Percentiles rank a stretch among this genome's conserved stretches.
These are phyloP conservation scores for Anticlea derivata DNA, from an alignment of 2,888 invertebrate species.

Conservation along the genomic window DNA sequence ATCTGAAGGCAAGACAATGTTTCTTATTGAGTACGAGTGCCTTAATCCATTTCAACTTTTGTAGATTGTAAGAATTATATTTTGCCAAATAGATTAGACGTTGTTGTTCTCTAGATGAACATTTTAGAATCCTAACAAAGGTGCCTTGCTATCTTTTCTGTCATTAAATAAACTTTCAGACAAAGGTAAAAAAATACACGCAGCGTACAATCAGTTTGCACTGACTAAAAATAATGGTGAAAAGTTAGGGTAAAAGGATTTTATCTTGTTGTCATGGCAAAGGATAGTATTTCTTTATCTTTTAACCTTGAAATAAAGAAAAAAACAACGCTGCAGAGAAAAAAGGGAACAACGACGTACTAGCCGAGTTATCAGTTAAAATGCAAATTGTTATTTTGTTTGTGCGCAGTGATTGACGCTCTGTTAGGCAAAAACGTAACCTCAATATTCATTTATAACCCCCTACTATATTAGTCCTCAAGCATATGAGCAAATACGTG, in stretches of 20 bases:
- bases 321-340: constrained; percentile 52
- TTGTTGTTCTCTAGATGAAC: not conserved
- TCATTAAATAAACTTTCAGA: constrained; percentile 35
- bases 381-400: constrained; percentile 80
- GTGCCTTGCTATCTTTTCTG: constrained; percentile 25
- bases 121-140: constrained; percentile 8
- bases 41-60: constrained; percentile 2
- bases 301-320: constrained; percentile 59
- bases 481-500: constrained; percentile 7
- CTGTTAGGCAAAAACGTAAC: constrained; percentile 55
- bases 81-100: not conserved
- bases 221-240: constrained; percentile 46
- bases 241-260: constrained; percentile 46
- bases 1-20: constrained; percentile 26
- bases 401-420: constrained; percentile 60
- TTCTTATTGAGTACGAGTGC: constrained; percentile 10
- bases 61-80: constrained; percentile 2
- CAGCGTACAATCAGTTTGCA: constrained; percentile 31
- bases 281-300: constrained; percentile 61
- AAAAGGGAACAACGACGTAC: constrained; percentile 58
- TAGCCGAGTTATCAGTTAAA: constrained; percentile 75
- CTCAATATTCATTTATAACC: constrained; percentile 72
- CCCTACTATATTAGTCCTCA: not conserved
- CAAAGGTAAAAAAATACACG: constrained; percentile 27
- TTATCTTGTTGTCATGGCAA: constrained; percentile 54